Conservation (phyloP, 2,888 invertebrate genomes). For the Melitaea athalia region DNA sequence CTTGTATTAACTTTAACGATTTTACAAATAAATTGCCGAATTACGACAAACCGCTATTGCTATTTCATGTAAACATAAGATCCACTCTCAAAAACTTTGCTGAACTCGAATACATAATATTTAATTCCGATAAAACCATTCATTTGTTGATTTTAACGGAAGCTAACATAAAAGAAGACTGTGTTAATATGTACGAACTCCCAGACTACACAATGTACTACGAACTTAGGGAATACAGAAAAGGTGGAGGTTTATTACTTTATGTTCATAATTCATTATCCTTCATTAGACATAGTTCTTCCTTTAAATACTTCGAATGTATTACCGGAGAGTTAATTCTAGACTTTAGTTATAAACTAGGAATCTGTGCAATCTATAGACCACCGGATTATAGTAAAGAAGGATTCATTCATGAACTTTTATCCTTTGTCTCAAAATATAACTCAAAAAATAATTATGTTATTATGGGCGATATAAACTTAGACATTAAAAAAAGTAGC, state of each 20-base stretch:
- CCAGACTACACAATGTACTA: too few species aligned
- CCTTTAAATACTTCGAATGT: slow-evolving; percentile 1
- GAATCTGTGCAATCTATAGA: too few species aligned
- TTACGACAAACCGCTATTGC: background rate
- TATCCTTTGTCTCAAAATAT: too few species aligned
- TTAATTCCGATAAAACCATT: slow-evolving; percentile 10
- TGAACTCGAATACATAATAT: slow-evolving; percentile 34
- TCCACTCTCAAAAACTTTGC: slow-evolving; percentile 28
- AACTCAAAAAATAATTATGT: too few species aligned
- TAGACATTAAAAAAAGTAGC: slow-evolving; percentile 16
- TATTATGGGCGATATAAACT: slow-evolving; percentile 28
- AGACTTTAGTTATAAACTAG: background rate
- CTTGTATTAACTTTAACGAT: too few species aligned
- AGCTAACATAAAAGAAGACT: slow-evolving; percentile 24
- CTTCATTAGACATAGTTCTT: background rate
- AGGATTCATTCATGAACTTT: too few species aligned
- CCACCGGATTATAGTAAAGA: too few species aligned
- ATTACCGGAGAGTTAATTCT: background rate
- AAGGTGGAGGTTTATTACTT: slow-evolving; percentile 30
- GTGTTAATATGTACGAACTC: too few species aligned
- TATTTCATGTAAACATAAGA: slow-evolving; percentile 26
- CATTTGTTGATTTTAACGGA: slow-evolving; percentile 33
- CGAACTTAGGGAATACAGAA: slow-evolving; percentile 21
- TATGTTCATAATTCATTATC: slow-evolving; percentile 14
- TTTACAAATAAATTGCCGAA: background rate